A percentile compares a stretch with the other conserved stretches of the same genome.
Conservation (phyloP, 2,888 invertebrate genomes). For the Nematopogon swammerdamellus region DNA sequence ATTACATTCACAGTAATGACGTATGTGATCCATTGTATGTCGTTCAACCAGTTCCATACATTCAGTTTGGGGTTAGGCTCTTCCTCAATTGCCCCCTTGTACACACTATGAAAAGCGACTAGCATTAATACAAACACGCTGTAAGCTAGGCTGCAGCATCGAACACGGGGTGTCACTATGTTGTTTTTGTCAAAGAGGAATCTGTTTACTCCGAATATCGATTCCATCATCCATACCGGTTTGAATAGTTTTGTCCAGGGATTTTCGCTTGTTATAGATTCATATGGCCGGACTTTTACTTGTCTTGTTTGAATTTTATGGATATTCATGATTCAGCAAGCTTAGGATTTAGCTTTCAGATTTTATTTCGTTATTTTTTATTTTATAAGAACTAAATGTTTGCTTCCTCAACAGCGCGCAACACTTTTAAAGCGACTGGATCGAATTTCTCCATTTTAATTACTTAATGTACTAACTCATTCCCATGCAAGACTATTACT, state of each 20-base stretch:
- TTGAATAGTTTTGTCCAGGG: neutral
- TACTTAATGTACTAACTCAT: too few relatives aligned
- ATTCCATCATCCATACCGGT: neutral
- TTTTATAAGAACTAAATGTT: too few relatives aligned
- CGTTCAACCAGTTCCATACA: neutral
- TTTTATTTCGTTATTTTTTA: too few relatives aligned
- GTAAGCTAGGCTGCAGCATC: neutral
- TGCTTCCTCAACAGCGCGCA: too few relatives aligned
- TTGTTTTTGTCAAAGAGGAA: neutral
- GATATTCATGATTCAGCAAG: too few relatives aligned
- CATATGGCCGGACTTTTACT: too few relatives aligned
- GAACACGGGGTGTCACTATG: neutral
- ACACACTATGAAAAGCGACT: neutral
- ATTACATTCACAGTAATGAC: neutral
- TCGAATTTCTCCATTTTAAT: too few relatives aligned
- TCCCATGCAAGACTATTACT: too few relatives aligned
- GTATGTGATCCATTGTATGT: neutral
- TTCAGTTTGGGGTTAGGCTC: neutral
- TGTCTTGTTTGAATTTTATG: too few relatives aligned
- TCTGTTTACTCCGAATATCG: neutral
- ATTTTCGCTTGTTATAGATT: too few relatives aligned
- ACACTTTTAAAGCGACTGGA: too few relatives aligned
- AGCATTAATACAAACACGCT: neutral
- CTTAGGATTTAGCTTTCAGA: too few relatives aligned
- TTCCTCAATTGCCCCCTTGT: neutral